Percentiles rank a stretch among this genome's conserved stretches.
Evolutionary conservation across 2,113 vertebrate genomes (phyloP).

Genomic region (Gallinago paraguaiae): DNA sequence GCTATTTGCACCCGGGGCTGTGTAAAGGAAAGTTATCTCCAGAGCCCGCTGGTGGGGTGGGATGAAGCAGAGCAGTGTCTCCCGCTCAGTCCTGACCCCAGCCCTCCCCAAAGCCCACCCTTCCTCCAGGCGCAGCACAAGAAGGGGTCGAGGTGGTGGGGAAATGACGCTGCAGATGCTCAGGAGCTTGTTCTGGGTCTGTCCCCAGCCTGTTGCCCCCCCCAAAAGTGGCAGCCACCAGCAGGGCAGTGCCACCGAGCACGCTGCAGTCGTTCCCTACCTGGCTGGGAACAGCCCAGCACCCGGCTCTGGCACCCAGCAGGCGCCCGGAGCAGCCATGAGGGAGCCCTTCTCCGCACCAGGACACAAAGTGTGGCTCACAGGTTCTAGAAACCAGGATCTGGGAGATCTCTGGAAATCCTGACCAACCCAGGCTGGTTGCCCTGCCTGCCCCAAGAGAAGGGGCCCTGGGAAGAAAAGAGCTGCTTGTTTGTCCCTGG

Average conservation of each 20-base stretch:
- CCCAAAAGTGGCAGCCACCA: not conserved
- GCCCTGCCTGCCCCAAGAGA: not conserved
- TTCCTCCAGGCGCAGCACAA: accelerated
- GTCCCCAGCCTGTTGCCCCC: not conserved
- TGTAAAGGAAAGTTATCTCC: not conserved
- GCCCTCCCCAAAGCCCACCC: too few species aligned
- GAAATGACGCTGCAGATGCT: accelerated
- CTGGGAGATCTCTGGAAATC: too few species aligned
- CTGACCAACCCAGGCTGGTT: not conserved
- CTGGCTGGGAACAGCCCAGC: not conserved
- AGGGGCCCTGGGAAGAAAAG: not conserved
- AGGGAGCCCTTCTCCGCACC: not conserved
- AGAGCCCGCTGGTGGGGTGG: not conserved
- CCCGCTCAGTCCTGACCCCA: not conserved
- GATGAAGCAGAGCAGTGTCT: not conserved
- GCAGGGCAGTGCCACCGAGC: not conserved
- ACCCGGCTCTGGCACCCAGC: not conserved
- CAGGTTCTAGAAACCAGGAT: not conserved
- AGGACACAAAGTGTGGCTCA: not conserved
- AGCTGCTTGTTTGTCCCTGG: not conserved
- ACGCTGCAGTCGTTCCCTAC: not conserved
- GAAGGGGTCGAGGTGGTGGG: not conserved
- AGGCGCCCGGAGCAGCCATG: not conserved
- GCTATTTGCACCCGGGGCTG: not conserved
- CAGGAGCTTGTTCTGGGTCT: not conserved